Evolutionary conservation across 2,797 vertebrate species (phyloP).

Genomic region (Chaetophractus vellerosus): DNA sequence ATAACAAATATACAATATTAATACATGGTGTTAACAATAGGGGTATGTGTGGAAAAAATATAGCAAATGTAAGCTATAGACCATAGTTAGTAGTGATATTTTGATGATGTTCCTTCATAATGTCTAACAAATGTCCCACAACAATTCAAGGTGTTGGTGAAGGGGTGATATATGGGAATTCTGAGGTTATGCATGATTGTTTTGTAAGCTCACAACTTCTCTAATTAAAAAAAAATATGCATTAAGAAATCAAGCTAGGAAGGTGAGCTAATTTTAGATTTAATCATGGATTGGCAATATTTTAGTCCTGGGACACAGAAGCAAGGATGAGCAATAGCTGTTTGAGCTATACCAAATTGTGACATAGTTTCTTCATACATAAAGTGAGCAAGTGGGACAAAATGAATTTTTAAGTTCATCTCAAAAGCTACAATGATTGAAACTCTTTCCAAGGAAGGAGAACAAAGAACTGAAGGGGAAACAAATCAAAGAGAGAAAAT

Average conservation of each 20-base stretch:
- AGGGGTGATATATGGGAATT: too few species aligned
- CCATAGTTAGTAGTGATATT: too few species aligned
- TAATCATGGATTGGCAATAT: not conserved
- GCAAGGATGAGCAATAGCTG: not conserved
- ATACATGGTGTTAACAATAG: too few species aligned
- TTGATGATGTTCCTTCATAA: too few species aligned
- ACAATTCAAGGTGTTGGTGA: too few species aligned
- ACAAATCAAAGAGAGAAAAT: not conserved
- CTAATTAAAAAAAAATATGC: too few species aligned
- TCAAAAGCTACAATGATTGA: not conserved
- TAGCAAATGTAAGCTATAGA: too few species aligned
- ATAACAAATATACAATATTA: too few species aligned
- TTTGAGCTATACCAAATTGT: not conserved
- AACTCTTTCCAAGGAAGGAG: constrained; percentile 12
- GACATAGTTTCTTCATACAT: not conserved
- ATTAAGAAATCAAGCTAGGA: not conserved
- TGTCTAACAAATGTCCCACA: too few species aligned
- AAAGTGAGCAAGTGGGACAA: not conserved
- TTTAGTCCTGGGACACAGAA: not conserved
- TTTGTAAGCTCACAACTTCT: too few species aligned
- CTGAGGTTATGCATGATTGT: too few species aligned
- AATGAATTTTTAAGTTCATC: not conserved
- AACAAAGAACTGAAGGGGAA: constrained; percentile 17
- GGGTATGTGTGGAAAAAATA: too few species aligned
- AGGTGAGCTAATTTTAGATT: not conserved